These are phyloP conservation scores for Tyrannus savana DNA, from an alignment of 2,113 vertebrate genomes.

Conservation along the genomic window DNA sequence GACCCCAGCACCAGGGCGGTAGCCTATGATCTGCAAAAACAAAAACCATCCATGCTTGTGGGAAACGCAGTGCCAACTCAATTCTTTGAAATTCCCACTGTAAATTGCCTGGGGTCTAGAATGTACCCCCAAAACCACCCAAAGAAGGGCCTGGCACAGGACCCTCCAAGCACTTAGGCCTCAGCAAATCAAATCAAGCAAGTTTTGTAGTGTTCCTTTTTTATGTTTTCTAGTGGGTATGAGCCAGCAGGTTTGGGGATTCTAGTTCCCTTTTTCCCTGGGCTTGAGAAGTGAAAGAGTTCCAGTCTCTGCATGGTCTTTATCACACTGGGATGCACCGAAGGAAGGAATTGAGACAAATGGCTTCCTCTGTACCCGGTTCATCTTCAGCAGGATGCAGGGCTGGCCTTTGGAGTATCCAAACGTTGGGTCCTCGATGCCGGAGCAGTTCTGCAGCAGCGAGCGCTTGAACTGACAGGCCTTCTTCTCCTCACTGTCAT, in stretches of 20 bases:
- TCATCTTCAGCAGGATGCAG: slow-evolving; percentile 95
- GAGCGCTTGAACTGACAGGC: slow-evolving; percentile 95
- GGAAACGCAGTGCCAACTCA: not conserved
- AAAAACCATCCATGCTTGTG: not conserved
- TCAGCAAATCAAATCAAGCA: not conserved
- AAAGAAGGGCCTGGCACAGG: not conserved
- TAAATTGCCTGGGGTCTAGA: not conserved
- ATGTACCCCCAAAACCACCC: not conserved
- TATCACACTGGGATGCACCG: not conserved
- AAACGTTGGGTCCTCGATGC: slow-evolving; percentile 84
- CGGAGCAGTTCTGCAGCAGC: slow-evolving; percentile 89
- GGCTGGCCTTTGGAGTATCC: slow-evolving; percentile 91
- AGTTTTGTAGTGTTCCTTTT: not conserved
- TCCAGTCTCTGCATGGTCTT: not conserved
- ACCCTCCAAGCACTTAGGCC: not conserved
- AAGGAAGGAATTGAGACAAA: not conserved
- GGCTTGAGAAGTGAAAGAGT: not conserved
- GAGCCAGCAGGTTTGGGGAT: not conserved
- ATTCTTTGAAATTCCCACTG: not conserved
- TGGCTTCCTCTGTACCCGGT: slow-evolving; percentile 78
- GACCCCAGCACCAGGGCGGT: slow-evolving; percentile 87
- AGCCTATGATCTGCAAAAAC: slow-evolving; percentile 88
- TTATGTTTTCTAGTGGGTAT: not conserved
- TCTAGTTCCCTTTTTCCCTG: not conserved
- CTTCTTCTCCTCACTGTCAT: slow-evolving; percentile 84